Conservation (phyloP, 2,113 vertebrate genomes). For the Trinectes maculatus region DNA sequence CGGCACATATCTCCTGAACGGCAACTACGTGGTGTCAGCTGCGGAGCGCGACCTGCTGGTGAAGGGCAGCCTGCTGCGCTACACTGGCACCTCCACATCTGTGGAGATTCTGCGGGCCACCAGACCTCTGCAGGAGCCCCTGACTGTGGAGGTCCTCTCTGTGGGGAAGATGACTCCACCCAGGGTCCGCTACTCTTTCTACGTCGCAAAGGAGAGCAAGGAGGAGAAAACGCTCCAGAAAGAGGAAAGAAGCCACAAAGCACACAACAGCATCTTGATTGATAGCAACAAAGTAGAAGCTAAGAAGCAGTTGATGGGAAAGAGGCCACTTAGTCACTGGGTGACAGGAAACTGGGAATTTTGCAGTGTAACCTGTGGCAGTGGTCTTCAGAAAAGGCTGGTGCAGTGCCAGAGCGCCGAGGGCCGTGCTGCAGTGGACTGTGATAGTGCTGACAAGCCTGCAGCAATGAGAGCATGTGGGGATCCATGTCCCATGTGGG, state of each 20-base stretch:
- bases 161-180: constrained; percentile 98
- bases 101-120: constrained; percentile 90
- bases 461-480: constrained; percentile 84
- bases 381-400: constrained; percentile 86
- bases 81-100: constrained; percentile 90
- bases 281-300: constrained; percentile 69
- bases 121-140: constrained; percentile 88
- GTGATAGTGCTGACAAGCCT: constrained; percentile 80
- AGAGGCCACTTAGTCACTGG: constrained; percentile 84
- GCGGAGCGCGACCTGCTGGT: constrained; percentile 93
- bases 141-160: constrained; percentile 93
- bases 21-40: constrained; percentile 93
- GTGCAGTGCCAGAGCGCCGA: constrained; percentile 87
- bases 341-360: constrained; percentile 87
- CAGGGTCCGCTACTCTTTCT: constrained; percentile 94
- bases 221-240: constrained; percentile 86
- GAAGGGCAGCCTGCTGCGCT: constrained; percentile 90
- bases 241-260: constrained; percentile 71
- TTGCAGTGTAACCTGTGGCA: constrained; percentile 89
- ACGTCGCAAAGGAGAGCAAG: constrained; percentile 88
- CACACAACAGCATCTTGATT: constrained; percentile 86
- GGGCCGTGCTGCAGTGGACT: constrained; percentile 80
- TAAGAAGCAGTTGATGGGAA: constrained; percentile 78
- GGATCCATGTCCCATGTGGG: constrained; percentile 91
- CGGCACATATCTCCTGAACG: constrained; percentile 92